These are phyloP conservation scores for Lamellibrachia columna DNA, from an alignment of 2,888 invertebrate genomes.

Conservation along the genomic window DNA sequence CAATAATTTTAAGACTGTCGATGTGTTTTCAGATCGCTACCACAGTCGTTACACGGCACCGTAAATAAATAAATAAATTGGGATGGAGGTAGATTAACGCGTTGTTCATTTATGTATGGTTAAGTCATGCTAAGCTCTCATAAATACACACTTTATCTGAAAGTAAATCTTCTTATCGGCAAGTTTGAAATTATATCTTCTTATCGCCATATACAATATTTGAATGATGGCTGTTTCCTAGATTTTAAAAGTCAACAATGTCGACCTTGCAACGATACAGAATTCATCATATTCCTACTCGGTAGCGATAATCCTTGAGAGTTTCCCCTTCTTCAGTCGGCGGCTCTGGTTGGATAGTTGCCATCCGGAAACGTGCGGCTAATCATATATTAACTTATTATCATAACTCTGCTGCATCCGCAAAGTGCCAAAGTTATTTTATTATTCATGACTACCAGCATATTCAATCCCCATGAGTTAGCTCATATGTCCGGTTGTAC, in stretches of 20 bases:
- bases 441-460: conserved; percentile 11
- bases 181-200: background rate
- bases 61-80: background rate
- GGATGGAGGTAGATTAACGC: background rate
- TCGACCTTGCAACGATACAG: background rate
- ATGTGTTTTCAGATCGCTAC: no score
- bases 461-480: background rate
- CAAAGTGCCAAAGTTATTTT: background rate
- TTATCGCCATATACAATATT: background rate
- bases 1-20: no score
- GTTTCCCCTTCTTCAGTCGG: no score
- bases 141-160: background rate
- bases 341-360: background rate
- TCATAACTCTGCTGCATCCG: background rate
- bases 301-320: background rate
- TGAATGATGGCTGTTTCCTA: background rate
- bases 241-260: background rate
- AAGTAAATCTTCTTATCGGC: background rate
- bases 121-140: background rate
- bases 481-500: no score
- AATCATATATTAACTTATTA: background rate
- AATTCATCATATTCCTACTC: background rate
- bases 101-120: background rate
- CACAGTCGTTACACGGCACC: background rate
- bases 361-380: background rate